Evolutionary conservation across 2,113 vertebrate species (phyloP), one percentile per base, ranked within the genome.

Genomic region (Oplegnathus fasciatus): DNA sequence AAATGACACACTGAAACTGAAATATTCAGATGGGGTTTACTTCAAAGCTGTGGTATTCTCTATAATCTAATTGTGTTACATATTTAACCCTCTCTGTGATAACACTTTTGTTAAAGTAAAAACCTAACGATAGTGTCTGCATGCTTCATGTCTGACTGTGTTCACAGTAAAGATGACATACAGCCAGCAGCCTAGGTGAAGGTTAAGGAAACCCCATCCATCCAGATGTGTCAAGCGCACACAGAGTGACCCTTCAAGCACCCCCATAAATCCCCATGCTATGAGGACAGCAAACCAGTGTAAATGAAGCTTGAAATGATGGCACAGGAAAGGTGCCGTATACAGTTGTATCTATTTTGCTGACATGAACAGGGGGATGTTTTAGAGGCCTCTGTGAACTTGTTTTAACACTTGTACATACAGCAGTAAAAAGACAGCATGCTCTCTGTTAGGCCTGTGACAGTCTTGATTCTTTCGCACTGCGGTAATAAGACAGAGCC

Each of bases 181-280:
- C 68, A 85, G 75, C 42, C 75, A 66, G 79, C 58, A 37, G n/a
- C 73, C 61, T 46, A 83, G 72, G 88, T 64, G 46, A 80, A 79
- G 71, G 73, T 57, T 58, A 74, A 84, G 48, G 70, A 75, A 82
- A 77, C 10, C 44, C 14, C 1, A 50, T 73, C 70, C 37, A 30
- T 73, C 80, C 86, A 90, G 83, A 82, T 90, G 75, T 72, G 28
- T 88, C 50, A 64, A 32, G 46, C 7, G 1, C 28, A 75, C 62
- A 64, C 55, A 10, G 11, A 26, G 30, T 73, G 66, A 84, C 84
- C 82, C 77, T 44, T 55, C 9, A 42, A 72, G 71, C 60, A 70
- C 71, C 60, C 52, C 73, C 81, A 83, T 85, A 88, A 89, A 91
- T 83, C 82, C 73, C 48, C 32, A 60, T 7, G 37, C 57, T 55